Evolutionary conservation across 2,797 vertebrate species (phyloP).

Genomic region (Oryzias dopingdopingensis): DNA sequence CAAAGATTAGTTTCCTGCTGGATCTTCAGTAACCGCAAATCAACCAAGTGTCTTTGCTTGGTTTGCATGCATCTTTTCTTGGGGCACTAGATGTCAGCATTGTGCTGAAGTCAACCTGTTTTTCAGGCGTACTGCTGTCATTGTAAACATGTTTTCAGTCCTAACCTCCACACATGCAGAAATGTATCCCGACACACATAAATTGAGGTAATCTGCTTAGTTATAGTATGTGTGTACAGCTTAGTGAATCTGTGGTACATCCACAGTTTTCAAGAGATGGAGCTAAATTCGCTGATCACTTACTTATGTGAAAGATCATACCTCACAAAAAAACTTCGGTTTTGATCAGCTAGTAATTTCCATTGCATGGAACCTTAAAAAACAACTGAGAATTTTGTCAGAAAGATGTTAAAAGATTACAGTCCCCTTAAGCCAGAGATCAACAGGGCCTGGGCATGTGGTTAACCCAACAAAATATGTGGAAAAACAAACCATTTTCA

Average conservation of each 20-base stretch:
- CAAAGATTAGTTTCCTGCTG: slow-evolving; percentile 49
- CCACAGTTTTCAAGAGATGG: slow-evolving; percentile 4
- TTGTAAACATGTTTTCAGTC: slow-evolving; percentile 59
- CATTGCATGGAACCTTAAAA: slow-evolving; percentile 21
- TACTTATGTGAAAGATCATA: background rate
- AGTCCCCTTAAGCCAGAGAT: slow-evolving; percentile 63
- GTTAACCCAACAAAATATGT: slow-evolving; percentile 39
- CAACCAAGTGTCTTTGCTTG: slow-evolving; percentile 10
- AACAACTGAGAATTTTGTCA: slow-evolving; percentile 68
- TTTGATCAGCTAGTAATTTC: slow-evolving; percentile 9
- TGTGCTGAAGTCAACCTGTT: slow-evolving; percentile 10
- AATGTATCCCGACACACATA: slow-evolving; percentile 71
- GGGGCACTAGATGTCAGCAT: slow-evolving; percentile 65
- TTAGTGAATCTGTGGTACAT: slow-evolving; percentile 29
- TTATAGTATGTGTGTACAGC: slow-evolving; percentile 46
- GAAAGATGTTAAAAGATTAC: slow-evolving; percentile 75
- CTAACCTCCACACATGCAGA: slow-evolving; percentile 61
- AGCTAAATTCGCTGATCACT: slow-evolving; percentile 13
- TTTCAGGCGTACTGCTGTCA: slow-evolving; percentile 10
- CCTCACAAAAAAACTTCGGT: background rate
- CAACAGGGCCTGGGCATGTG: slow-evolving; percentile 46
- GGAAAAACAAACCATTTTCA: slow-evolving; percentile 68
- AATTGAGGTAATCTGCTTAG: slow-evolving; percentile 72
- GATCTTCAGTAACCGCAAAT: slow-evolving; percentile 32
- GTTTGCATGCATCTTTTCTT: slow-evolving; percentile 10